These are phyloP conservation scores for Nannoperca obscura DNA, from an alignment of 2,797 vertebrate species.

Conservation along the genomic window DNA sequence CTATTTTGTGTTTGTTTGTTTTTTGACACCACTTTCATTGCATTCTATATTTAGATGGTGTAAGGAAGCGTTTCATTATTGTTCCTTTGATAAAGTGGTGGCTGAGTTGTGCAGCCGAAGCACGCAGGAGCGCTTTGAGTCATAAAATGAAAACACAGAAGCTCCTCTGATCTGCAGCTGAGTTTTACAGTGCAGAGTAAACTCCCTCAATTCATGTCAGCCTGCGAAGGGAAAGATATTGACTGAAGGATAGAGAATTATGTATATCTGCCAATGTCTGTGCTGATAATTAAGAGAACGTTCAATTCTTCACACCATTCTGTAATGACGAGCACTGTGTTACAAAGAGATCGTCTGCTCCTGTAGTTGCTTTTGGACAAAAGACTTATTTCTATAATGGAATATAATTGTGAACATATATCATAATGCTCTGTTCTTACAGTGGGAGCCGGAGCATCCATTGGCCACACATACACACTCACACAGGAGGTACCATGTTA, in stretches of 20 bases:
- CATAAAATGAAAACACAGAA: constrained; percentile 38
- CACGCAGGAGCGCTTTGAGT: constrained; percentile 29
- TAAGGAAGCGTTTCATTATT: constrained; percentile 63
- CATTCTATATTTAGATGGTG: constrained; percentile 71
- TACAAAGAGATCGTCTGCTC: constrained; percentile 2
- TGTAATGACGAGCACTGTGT: neutral
- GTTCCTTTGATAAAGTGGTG: constrained; percentile 64
- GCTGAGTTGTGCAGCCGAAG: constrained; percentile 27
- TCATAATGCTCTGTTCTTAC: neutral
- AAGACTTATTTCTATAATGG: constrained; percentile 13
- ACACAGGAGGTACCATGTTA: neutral
- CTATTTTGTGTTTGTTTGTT: constrained; percentile 72
- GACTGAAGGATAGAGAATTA: neutral
- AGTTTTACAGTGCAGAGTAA: constrained; percentile 37
- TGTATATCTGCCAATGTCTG: neutral
- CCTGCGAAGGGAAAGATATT: neutral
- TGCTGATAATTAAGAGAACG: constrained; percentile 17
- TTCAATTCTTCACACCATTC: neutral
- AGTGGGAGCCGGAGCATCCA: neutral
- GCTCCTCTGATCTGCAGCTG: constrained; percentile 28
- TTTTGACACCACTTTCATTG: constrained; percentile 73
- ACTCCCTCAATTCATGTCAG: constrained; percentile 20
- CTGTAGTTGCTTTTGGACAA: neutral
- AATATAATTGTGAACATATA: constrained; percentile 1
- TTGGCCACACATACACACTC: neutral